Conservation (phyloP, 2,797 vertebrate species). For the Delichon dasypus region DNA sequence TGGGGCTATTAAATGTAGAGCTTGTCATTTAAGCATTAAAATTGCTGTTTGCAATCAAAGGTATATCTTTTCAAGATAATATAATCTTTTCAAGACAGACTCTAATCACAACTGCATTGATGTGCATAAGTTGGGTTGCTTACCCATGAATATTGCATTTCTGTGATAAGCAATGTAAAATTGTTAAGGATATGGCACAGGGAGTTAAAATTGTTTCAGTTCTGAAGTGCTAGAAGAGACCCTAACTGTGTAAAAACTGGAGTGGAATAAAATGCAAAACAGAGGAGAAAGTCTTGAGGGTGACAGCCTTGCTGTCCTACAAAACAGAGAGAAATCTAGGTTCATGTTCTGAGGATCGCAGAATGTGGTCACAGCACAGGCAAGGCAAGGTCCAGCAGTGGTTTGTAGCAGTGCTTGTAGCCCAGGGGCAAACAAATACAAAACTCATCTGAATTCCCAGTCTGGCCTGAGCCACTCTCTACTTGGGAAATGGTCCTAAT, state of each 20-base stretch:
- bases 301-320: not conserved
- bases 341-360: not conserved
- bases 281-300: not conserved
- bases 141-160: not conserved
- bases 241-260: not conserved
- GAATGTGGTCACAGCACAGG: accelerated
- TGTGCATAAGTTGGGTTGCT: not conserved
- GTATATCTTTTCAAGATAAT: too few relatives aligned
- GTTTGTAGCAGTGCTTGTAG: too few relatives aligned
- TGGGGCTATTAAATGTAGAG: not conserved
- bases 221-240: not conserved
- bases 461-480: not conserved
- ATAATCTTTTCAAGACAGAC: not conserved
- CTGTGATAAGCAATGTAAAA: not conserved
- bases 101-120: not conserved
- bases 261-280: not conserved
- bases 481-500: not conserved
- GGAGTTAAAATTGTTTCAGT: not conserved
- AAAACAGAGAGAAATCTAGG: not conserved
- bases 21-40: not conserved
- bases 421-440: not conserved
- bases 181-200: not conserved
- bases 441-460: not conserved
- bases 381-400: not conserved
- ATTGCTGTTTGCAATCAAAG: not conserved